Base-by-base conservation (phyloP, 2,888 invertebrate genomes). In the Rhamphomyia laevipes region DNA sequence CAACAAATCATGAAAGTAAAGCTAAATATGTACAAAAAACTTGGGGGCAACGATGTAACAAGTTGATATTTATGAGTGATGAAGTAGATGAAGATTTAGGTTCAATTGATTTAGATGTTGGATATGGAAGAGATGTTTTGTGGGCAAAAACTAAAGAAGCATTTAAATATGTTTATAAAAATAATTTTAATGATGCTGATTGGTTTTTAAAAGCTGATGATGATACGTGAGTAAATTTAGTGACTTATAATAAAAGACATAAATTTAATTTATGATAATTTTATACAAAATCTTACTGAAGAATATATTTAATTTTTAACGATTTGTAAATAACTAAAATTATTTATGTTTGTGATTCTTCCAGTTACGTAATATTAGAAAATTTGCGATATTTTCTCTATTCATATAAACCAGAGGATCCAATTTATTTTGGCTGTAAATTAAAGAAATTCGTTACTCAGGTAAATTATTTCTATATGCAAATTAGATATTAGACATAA, bases 191-290 rank as follows among this genome's bases (percentile, higher is more conserved):
- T 56, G 77, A 90, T 45, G 87, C 84, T 2, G 93, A 94, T 68
- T 94, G 92, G 92, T 94, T 95, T 68, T 73, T 95, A 63, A 96
- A 95, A 68, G 93, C 94, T 17, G 94, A 95, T 62, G 94, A 94
- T 69, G 94, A 94, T 64, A 94, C 94, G 94, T 94, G 65, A 91
- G 91, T 37, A 40, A 21, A 18, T 37, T 37, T 2, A 12, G 12
- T 40, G 18, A n/a, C 13, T 18, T 12, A 40, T 12, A 11, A 6
- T 9, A 35, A 35, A 35, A 50, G 4, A 13, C 4, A n/a, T 35
- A 35, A 13, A n/a, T 4, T n/a, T 35, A 4, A 13, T 13, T 35
- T 13, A n/a, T 33, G n/a, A 6, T n/a, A 35, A 3, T n/a, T 35
- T 13, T n/a, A 35, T 35, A 2, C 33, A 35, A 13, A n/a, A 3